Conservation (phyloP, 2,797 vertebrate genomes). For the Arrhamphus sclerolepis region DNA sequence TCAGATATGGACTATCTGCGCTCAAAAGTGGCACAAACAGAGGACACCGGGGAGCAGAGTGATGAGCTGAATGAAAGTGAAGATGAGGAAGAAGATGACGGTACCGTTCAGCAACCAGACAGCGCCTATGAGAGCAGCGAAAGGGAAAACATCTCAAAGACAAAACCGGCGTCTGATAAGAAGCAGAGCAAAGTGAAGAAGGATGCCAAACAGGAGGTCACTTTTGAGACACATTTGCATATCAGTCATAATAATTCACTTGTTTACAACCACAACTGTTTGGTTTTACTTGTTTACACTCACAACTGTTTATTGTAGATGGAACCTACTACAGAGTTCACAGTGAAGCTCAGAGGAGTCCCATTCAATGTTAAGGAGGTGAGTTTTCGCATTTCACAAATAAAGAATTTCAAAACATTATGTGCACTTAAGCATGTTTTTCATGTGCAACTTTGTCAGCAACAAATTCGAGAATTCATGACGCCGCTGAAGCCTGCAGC, state of each 20-base stretch:
- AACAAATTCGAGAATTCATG: constrained; percentile 91
- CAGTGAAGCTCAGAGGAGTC: constrained; percentile 89
- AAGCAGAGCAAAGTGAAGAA: constrained; percentile 57
- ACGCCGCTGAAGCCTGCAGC: constrained; percentile 89
- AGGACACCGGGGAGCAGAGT: constrained; percentile 54
- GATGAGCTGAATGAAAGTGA: constrained; percentile 47
- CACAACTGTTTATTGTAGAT: constrained; percentile 44
- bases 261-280: background rate
- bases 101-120: constrained; percentile 57
- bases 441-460: constrained; percentile 68
- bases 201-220: constrained; percentile 60
- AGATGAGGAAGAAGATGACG: constrained; percentile 41
- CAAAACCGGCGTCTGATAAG: constrained; percentile 37
- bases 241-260: background rate
- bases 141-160: constrained; percentile 42
- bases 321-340: constrained; percentile 82
- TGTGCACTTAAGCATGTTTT: background rate
- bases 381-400: constrained; percentile 8
- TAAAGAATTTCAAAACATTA: background rate
- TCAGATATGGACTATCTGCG: constrained; percentile 97
- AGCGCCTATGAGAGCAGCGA: constrained; percentile 73
- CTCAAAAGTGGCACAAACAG: constrained; percentile 86
- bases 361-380: constrained; percentile 92
- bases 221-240: background rate
- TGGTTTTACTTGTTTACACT: constrained; percentile 2